Evolutionary conservation across 2,797 vertebrate species (phyloP).

Genomic region (Morus bassanus): DNA sequence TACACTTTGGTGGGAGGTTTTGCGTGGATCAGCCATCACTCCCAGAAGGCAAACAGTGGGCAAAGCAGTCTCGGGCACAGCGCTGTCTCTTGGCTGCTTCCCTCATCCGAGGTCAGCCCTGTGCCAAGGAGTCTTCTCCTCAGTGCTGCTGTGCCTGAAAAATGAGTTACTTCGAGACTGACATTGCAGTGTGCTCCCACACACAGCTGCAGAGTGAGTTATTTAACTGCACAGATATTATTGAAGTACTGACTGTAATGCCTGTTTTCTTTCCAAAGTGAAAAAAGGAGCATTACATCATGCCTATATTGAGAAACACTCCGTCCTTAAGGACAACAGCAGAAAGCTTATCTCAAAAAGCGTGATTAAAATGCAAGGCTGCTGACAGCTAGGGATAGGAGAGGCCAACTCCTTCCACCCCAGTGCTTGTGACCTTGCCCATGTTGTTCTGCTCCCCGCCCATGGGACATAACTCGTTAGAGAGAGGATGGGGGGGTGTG

Average conservation of each 20-base stretch:
- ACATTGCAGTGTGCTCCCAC: neutral
- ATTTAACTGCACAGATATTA: neutral
- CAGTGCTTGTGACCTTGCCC: neutral
- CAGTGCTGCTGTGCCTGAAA: neutral
- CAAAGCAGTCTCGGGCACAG: neutral
- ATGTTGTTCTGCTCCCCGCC: neutral
- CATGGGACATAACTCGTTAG: neutral
- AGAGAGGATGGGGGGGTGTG: neutral
- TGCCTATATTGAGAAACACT: neutral
- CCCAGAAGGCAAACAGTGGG: neutral
- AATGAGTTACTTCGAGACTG: neutral
- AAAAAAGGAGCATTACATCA: constrained; percentile 26
- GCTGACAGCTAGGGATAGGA: neutral
- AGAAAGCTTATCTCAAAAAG: neutral
- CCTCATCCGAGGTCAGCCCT: neutral
- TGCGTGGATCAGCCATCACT: fast-evolving
- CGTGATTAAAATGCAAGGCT: neutral
- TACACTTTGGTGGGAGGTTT: fast-evolving
- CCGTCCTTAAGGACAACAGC: neutral
- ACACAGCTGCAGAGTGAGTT: constrained; percentile 34
- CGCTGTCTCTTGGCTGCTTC: neutral
- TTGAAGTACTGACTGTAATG: neutral
- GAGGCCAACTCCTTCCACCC: neutral
- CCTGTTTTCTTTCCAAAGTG: neutral
- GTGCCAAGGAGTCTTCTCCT: neutral